Evolutionary conservation across 2,888 invertebrate species (phyloP).

Genomic region (Megamerina dolium): DNA sequence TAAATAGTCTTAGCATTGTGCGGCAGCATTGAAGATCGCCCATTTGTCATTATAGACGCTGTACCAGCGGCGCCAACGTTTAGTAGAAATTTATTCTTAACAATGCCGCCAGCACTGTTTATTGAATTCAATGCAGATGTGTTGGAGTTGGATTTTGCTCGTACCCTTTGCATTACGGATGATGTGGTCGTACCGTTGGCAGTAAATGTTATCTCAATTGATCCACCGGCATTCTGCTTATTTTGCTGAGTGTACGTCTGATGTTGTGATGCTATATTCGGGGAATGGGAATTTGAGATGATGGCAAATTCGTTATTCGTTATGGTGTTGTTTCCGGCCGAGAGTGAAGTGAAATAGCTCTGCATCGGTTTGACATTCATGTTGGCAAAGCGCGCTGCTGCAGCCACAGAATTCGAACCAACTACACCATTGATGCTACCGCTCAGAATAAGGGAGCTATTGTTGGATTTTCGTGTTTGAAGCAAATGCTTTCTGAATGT

Average conservation of each 20-base stretch:
- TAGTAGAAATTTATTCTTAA: conserved; percentile 11
- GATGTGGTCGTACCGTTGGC: conserved; percentile 19
- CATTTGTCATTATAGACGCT: no score
- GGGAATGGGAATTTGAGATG: conserved; percentile 19
- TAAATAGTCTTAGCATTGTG: conserved; percentile 32
- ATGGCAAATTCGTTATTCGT: conserved; percentile 24
- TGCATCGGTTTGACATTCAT: conserved; percentile 18
- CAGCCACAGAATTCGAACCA: conserved; percentile 20
- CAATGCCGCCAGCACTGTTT: conserved; percentile 9
- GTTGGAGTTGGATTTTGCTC: no score
- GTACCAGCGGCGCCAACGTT: conserved; percentile 11
- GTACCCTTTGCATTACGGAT: no score
- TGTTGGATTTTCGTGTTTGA: conserved; percentile 40
- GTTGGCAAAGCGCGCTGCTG: conserved; percentile 14
- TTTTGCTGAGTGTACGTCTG: conserved; percentile 4
- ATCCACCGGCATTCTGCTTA: conserved; percentile 10
- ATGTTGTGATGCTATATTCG: background rate
- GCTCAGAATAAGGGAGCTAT: conserved; percentile 33
- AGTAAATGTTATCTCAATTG: conserved; percentile 20
- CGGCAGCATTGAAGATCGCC: conserved; percentile 1
- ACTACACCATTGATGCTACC: conserved; percentile 35
- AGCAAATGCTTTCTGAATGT: conserved; percentile 40
- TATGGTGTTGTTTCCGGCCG: conserved; percentile 9
- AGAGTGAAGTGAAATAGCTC: conserved; percentile 20
- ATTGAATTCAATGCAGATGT: no score